Base-by-base conservation (phyloP, 2,888 invertebrate genomes). In the Graphium colonna region DNA sequence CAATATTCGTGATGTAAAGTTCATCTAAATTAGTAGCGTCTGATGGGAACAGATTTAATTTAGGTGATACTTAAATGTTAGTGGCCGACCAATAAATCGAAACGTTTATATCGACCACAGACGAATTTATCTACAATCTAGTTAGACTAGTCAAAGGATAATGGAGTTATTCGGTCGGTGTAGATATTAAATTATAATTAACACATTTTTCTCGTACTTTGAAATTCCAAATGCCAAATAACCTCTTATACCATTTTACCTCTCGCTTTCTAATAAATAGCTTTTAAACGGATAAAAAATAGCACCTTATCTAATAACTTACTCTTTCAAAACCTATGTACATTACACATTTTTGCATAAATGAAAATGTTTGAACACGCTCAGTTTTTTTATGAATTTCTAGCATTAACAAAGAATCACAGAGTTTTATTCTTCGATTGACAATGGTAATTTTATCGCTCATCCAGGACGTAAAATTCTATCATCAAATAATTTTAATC, bases 151-250 rank as follows among this genome's bases (percentile, higher is more conserved):
- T 52, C 12, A n/a, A 28, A 43, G 39, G 28, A 10, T 31, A 38
- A 16, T 16, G 17, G 31, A 44, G 4, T 12, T 15, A 39, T 47
- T 28, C 28, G 36, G 45, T 41, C 26, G 45, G 28, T 13, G 10
- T 46, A 33, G 31, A 28, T 41, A 18, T 46, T 28, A 46, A 44
- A 46, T 50, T 31, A 13, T 31, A 51, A 21, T 10, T 39, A 2
- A 21, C 16, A 38, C 17, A 26, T 42, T 38, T 43, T 18, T 40
- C 36, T 49, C 44, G 13, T 44, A 39, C 36, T 42, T 26, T 15
- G 31, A 54, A 46, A 55, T 53, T 57, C 52, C 56, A 52, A 63
- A 57, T 64, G 64, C 64, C 64, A 64, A 64, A 64, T 57, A 46
- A 48, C 28, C 28, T 47, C 39, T 53, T 52, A 64, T 60, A 64